phyloP scores from a whole-genome alignment of 53 echinoderm and acorn worm genomes.

The Henricia sp. region DNA sequence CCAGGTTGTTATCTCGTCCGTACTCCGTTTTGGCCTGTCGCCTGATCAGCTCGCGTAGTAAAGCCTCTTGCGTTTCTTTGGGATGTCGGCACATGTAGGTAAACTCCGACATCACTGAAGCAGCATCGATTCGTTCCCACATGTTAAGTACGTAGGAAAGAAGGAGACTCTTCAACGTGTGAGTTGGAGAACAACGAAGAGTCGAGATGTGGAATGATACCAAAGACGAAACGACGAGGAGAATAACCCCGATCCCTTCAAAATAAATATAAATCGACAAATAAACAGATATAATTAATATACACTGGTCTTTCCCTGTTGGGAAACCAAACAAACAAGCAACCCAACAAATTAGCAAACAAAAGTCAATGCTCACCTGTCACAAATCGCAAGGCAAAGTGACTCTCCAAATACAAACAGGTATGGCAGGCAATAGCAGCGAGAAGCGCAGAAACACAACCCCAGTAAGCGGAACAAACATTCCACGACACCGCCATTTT shows the following conservation, averaged over 20 bases:
- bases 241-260: neutral
- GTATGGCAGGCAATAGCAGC: too few relatives aligned
- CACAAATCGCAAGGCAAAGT: too few relatives aligned
- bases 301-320: too few relatives aligned
- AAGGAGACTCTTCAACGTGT: conserved; percentile 4
- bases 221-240: neutral
- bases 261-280: neutral
- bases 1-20: too few relatives aligned
- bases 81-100: conserved; percentile 17
- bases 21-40: conserved; percentile 62
- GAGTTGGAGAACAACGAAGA: conserved; percentile 4
- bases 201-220: conserved; percentile 8
- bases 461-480: too few relatives aligned
- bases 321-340: too few relatives aligned
- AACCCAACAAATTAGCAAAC: too few relatives aligned
- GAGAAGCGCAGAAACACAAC: too few relatives aligned
- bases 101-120: neutral
- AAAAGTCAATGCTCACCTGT: too few relatives aligned
- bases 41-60: conserved; percentile 17
- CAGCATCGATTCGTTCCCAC: neutral
- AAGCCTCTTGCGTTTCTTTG: too few relatives aligned
- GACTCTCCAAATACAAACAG: too few relatives aligned
- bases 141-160: conserved; percentile 5
- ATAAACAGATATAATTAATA: neutral
- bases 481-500: too few relatives aligned